These are phyloP conservation scores for Oreotragus oreotragus DNA, from an alignment of 2,113 vertebrate species.

Conservation along the genomic window DNA sequence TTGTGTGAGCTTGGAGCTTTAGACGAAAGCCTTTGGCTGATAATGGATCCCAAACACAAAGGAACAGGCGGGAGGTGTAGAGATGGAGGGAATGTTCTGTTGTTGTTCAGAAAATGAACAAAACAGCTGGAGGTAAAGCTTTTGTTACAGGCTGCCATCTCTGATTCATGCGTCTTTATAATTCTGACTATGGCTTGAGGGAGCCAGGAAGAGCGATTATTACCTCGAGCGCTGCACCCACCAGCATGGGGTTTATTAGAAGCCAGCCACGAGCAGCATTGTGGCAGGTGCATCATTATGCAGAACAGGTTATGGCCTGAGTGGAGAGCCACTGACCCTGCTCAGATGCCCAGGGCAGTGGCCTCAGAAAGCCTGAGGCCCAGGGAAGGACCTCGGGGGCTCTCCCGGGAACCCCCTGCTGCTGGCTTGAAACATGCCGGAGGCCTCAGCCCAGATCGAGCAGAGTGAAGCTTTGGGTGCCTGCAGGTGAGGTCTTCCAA, in stretches of 20 bases:
- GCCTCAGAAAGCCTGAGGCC: constrained; percentile 38
- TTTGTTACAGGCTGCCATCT: constrained; percentile 61
- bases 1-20: background rate
- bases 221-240: constrained; percentile 43
- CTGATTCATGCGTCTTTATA: constrained; percentile 79
- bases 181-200: constrained; percentile 64
- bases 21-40: background rate
- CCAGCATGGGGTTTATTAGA: constrained; percentile 81
- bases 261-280: constrained; percentile 70
- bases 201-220: constrained; percentile 72
- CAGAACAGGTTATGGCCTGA: constrained; percentile 58
- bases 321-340: constrained; percentile 64
- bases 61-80: background rate
- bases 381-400: background rate
- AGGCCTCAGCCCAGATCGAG: background rate
- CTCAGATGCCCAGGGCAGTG: constrained; percentile 52
- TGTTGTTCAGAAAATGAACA: constrained; percentile 76
- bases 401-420: background rate
- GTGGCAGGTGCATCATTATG: constrained; percentile 63
- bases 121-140: constrained; percentile 76
- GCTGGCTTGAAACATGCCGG: background rate
- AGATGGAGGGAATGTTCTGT: background rate
- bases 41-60: constrained; percentile 53
- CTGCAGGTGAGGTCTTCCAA: background rate
- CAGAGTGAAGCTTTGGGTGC: background rate